phyloP scores from a whole-genome alignment of 2,888 invertebrate species.

The Seira ritae region DNA sequence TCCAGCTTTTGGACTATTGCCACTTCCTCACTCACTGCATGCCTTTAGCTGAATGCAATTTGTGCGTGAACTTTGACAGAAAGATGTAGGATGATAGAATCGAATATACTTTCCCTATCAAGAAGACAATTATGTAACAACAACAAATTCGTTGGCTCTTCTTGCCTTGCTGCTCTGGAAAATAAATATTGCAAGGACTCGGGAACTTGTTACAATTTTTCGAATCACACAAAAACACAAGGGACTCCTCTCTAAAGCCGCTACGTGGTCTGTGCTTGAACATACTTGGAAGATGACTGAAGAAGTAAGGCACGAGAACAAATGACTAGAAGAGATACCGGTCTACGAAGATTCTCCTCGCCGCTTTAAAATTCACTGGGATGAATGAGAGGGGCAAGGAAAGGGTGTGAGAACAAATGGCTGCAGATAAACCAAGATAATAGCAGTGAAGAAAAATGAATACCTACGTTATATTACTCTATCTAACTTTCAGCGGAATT shows the following conservation, averaged over 20 bases:
- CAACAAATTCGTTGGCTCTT: too few relatives aligned
- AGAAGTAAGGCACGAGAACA: conserved; percentile 11
- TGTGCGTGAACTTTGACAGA: too few relatives aligned
- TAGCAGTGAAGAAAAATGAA: not conserved
- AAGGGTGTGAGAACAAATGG: too few relatives aligned
- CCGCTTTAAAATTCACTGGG: not conserved
- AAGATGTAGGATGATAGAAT: too few relatives aligned
- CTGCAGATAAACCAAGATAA: too few relatives aligned
- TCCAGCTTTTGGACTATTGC: not conserved
- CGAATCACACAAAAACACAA: not conserved
- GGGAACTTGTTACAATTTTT: not conserved
- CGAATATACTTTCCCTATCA: too few relatives aligned
- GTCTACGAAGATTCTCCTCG: not conserved
- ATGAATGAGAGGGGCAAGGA: too few relatives aligned
- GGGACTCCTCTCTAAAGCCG: conserved; percentile 4
- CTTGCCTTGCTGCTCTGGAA: too few relatives aligned
- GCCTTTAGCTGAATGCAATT: too few relatives aligned
- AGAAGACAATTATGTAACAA: too few relatives aligned
- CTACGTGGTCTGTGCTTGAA: not conserved
- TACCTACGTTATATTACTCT: conserved; percentile 12
- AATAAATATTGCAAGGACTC: not conserved
- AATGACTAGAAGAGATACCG: conserved; percentile 26
- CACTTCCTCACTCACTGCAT: too few relatives aligned
- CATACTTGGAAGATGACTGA: conserved; percentile 17
- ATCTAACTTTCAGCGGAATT: too few relatives aligned